phyloP scores from a whole-genome alignment of 2,888 invertebrate genomes.

The Caenorhabditis angaria region DNA sequence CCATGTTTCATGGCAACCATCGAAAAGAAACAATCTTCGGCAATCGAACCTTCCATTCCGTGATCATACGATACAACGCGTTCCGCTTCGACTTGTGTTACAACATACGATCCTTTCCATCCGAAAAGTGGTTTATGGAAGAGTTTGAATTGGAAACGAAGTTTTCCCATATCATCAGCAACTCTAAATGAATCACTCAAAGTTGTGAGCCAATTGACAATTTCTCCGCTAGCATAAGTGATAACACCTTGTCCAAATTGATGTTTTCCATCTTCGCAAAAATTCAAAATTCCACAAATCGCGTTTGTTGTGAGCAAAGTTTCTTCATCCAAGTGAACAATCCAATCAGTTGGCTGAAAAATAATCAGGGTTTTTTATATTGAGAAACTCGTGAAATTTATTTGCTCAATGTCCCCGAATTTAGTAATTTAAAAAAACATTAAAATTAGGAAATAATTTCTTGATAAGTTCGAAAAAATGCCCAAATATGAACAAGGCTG shows the following conservation, averaged over 20 bases:
- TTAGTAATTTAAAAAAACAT: no score
- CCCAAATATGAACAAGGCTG: no score
- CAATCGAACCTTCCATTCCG: slow-evolving; percentile 94
- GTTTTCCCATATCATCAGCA: slow-evolving; percentile 96
- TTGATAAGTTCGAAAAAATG: no score
- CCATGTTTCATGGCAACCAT: slow-evolving; percentile 92
- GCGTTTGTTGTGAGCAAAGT: slow-evolving; percentile 91
- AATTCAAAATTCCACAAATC: slow-evolving; percentile 81
- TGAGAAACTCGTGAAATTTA: no score
- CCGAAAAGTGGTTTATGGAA: slow-evolving; percentile 94
- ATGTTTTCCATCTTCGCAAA: slow-evolving; percentile 91
- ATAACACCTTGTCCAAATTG: slow-evolving; percentile 86
- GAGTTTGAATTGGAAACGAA: slow-evolving; percentile 88
- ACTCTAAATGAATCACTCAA: slow-evolving; percentile 89
- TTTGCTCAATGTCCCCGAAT: no score
- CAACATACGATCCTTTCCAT: slow-evolving; percentile 97
- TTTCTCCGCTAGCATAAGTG: slow-evolving; percentile 88
- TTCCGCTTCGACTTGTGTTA: slow-evolving; percentile 92
- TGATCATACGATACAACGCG: slow-evolving; percentile 92
- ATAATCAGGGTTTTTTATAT: no score
- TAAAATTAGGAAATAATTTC: no score
- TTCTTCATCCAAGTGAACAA: slow-evolving; percentile 91
- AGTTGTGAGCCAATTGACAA: slow-evolving; percentile 95
- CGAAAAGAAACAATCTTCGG: slow-evolving; percentile 95
- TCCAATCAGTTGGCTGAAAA: slow-evolving; percentile 80